Base-by-base conservation (phyloP, 2,797 vertebrate species). In the Falco columbarius region DNA sequence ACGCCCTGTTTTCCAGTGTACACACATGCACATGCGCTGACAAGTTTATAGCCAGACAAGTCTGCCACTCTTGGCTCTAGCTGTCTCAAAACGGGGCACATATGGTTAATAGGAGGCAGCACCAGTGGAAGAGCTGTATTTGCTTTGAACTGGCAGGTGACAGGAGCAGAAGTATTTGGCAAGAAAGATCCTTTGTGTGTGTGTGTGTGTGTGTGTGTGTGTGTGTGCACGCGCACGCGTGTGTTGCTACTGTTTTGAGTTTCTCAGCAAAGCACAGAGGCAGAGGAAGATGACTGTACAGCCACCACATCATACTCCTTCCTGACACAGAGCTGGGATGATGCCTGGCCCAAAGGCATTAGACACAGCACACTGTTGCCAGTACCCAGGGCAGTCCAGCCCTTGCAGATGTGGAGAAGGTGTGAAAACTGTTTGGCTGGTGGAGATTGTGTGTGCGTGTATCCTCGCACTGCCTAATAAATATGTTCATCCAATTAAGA, bases 401-500 rank as follows among this genome's bases (percentile, higher is more conserved):
- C 44, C 54, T 71, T 68, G 61, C 47, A 95, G 40, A 36, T 74
- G 67, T 6, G 24, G 36, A 86, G 40, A 58, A 94, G 24, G 8
- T 52, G 42, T 47, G 30, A 94, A 75, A 92, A 63, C 21, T 62
- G 12, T 76, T 76, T 85, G 38, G 12, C 40, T 74, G 23, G 61
- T 81, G 59, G n/a, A 47, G 21, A 75, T 63, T 81, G 65, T 63
- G n/a, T n/a, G 22, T 75, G 66, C 3, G 2, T 86, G 76, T 72
- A 70, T 68, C 68, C 90, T 89, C 29, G 10, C 96, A 92, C 90
- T 61, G 66, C 63, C 94, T 97, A 89, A 80, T 98, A 98, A 98
- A 98, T 96, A 81, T 98, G 98, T 98, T 98, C 97, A 97, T 97
- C 98, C 98, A 97, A 98, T 98, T 98, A 96, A 97, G 97, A 98